These are phyloP conservation scores for Clarias platycephalus DNA, from an alignment of 2,797 vertebrate species.

Conservation along the genomic window DNA sequence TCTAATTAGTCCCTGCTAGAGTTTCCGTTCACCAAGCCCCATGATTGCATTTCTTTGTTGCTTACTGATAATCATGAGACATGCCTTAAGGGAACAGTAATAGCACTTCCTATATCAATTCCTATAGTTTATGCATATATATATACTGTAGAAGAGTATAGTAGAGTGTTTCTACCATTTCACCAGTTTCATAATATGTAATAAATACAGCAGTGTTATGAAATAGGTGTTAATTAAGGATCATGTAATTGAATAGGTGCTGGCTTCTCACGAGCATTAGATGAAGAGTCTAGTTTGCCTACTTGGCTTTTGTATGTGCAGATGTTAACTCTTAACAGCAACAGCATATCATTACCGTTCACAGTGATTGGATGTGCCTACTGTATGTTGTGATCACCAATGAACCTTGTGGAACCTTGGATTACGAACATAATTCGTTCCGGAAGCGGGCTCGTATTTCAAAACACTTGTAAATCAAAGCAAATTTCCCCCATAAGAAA, in stretches of 20 bases:
- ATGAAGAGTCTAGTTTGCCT: conserved; percentile 8
- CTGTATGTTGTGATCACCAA: neutral
- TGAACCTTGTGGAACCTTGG: too few species aligned
- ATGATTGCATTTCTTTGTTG: neutral
- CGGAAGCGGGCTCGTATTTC: too few species aligned
- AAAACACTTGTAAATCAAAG: too few species aligned
- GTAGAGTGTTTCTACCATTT: neutral
- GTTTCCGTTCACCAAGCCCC: neutral
- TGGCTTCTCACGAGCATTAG: conserved; percentile 21
- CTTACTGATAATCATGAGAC: neutral
- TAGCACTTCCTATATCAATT: neutral
- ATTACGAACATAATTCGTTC: too few species aligned
- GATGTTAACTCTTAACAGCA: conserved; percentile 24
- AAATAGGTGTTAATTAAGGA: neutral
- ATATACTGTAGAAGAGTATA: too few species aligned
- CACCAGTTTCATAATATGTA: neutral
- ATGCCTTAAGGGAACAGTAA: neutral
- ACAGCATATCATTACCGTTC: neutral
- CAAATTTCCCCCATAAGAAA: too few species aligned
- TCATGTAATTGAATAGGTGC: conserved; percentile 5
- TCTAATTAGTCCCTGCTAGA: neutral
- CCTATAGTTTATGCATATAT: too few species aligned
- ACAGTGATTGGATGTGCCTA: neutral
- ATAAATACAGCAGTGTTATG: neutral
- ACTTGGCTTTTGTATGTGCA: conserved; percentile 24